phyloP scores from a whole-genome alignment of 2,888 invertebrate genomes.

The Calephelis perditalis region DNA sequence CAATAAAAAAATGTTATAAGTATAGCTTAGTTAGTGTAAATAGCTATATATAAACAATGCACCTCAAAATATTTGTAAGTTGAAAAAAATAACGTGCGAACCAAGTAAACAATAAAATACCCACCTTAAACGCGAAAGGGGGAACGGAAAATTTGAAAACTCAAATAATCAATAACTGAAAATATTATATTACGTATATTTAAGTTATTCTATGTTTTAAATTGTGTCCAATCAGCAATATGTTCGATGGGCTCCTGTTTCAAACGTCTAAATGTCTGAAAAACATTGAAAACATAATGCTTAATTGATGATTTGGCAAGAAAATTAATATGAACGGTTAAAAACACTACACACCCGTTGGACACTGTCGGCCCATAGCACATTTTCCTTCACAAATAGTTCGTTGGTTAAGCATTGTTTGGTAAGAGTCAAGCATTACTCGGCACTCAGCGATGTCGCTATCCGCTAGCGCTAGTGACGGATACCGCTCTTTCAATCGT shows the following conservation, averaged over 20 bases:
- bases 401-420: constrained; percentile 85
- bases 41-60: constrained; percentile 13
- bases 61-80: background rate
- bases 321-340: background rate
- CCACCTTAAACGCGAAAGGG: constrained; percentile 2
- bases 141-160: constrained; percentile 2
- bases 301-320: constrained; percentile 10
- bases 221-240: constrained; percentile 6
- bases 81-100: constrained; percentile 3
- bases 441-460: constrained; percentile 87
- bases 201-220: constrained; percentile 5
- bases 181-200: constrained; percentile 8
- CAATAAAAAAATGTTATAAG: constrained; percentile 4
- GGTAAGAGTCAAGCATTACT: constrained; percentile 89
- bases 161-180: constrained; percentile 10
- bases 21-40: background rate
- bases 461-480: constrained; percentile 85
- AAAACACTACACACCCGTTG: constrained; percentile 80
- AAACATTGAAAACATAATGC: constrained; percentile 16
- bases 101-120: constrained; percentile 11
- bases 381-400: constrained; percentile 94
- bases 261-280: constrained; percentile 18
- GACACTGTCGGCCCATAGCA: constrained; percentile 89
- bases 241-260: constrained; percentile 13
- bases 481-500: constrained; percentile 90